These are phyloP conservation scores for Drosophila burlai DNA, from an alignment of 1,140 invertebrate species.

Conservation along the genomic window DNA sequence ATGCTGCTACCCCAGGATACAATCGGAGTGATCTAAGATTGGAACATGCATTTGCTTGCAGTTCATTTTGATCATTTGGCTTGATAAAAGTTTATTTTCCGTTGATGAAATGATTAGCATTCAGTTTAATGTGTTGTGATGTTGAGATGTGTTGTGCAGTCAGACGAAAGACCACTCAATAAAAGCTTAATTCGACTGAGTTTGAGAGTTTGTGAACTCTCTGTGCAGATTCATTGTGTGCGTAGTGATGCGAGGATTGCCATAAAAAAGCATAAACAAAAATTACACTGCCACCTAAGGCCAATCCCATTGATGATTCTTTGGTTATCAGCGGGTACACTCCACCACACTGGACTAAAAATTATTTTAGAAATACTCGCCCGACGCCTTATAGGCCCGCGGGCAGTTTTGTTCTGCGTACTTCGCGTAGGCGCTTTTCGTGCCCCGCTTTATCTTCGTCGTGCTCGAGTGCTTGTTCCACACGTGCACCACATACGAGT, in stretches of 20 bases:
- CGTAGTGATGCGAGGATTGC: not conserved
- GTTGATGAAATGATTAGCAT: not conserved
- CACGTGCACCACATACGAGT: conserved; percentile 88
- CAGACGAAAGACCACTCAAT: not conserved
- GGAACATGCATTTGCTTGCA: not conserved
- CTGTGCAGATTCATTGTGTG: not conserved
- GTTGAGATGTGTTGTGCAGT: conserved; percentile 2
- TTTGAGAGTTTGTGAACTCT: not conserved
- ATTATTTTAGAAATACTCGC: conserved; percentile 83
- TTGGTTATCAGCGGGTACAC: conserved; percentile 26
- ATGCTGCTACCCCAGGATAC: not conserved
- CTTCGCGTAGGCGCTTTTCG: conserved; percentile 86
- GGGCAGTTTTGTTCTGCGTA: conserved; percentile 88
- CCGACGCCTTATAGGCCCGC: conserved; percentile 86
- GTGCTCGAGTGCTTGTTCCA: conserved; percentile 89
- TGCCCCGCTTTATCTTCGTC: conserved; percentile 85
- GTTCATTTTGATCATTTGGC: conserved; percentile 1
- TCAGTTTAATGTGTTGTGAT: not conserved
- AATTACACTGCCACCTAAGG: not conserved
- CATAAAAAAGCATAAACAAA: not conserved
- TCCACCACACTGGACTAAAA: not conserved
- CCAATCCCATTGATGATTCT: not conserved
- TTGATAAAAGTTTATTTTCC: too few relatives aligned
- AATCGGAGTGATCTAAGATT: not conserved
- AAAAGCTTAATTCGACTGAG: not conserved